Base-by-base conservation (phyloP, 1,140 invertebrate genomes). In the Scylla paramamosain region DNA sequence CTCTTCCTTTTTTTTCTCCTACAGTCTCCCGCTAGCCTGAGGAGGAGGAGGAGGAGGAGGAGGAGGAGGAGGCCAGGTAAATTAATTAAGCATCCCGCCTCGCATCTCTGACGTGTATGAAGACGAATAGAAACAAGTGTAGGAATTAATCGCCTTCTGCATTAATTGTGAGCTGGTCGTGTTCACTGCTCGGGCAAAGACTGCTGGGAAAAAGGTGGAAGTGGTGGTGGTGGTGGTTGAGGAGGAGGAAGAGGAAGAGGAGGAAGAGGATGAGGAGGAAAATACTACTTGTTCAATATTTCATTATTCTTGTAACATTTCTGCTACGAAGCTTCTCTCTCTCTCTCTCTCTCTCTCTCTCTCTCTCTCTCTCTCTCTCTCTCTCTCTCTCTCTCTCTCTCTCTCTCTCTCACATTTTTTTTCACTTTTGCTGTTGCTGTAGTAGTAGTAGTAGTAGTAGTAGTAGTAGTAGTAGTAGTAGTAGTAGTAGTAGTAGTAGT, bases 401-500 rank as follows among this genome's bases (percentile, higher is more conserved):
- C 46, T 48, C 46, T 48, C 46, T 48, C 46, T 48, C 46, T 67
- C 20, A 6, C 59, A 8, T 67, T 25, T 67, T 16, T 25, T 52
- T 52, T 14, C 48, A 52, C 14, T 52, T 52, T 6, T 52, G 6
- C 48, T 14, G 14, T 52, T 52, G 82, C 29, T 8, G 29, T 84
- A 84, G 82, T 28, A 84, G 82, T 84, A 84, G 82, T 84, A 84
- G 4, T 84, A 84, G 4, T 52, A 52, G 48, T 52, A 52, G 83
- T 6, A 84, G 4, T 84, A 84, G 4, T 84, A 84, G 4, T 84
- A 84, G 83, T 84, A 84, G 83, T 84, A 84, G 83, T 84, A 84
- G 4, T 84, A 84, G 4, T 84, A 84, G 83, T 84, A 84, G 83
- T 84, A 84, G 83, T 84, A 84, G 31, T 84, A 84, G 4, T 84